Conservation (phyloP, 2,113 vertebrate genomes). For the Manacus vitellinus region DNA sequence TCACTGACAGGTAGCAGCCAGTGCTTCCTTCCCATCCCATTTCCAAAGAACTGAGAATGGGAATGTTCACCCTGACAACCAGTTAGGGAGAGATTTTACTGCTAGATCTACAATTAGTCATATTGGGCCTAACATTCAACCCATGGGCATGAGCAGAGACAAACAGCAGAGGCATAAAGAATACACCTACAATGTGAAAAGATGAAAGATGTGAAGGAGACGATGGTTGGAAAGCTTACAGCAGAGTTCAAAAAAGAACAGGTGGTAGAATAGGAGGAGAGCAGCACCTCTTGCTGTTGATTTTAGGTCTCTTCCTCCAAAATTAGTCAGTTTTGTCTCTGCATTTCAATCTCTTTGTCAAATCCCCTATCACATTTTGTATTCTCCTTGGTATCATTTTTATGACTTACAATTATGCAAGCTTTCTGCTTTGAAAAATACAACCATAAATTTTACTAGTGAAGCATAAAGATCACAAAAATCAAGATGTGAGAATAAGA, state of each 20-base stretch:
- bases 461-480: conserved; percentile 42
- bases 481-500: conserved; percentile 40
- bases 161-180: conserved; percentile 11
- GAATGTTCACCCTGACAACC: neutral
- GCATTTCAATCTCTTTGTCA: conserved; percentile 18
- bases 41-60: neutral
- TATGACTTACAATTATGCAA: conserved; percentile 34
- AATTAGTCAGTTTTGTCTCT: conserved; percentile 22
- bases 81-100: neutral
- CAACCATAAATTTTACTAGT: conserved; percentile 34
- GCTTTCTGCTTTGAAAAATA: conserved; percentile 64
- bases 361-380: conserved; percentile 3
- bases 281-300: neutral
- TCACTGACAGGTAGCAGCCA: neutral
- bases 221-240: conserved; percentile 50
- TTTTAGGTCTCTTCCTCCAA: conserved; percentile 26
- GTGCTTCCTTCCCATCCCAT: neutral
- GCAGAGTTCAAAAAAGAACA: neutral
- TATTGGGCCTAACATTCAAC: neutral
- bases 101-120: neutral
- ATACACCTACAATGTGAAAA: conserved; percentile 18
- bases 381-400: neutral
- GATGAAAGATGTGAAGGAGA: conserved; percentile 19
- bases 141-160: conserved; percentile 5
- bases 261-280: neutral